Evolutionary conservation across 1,140 invertebrate genomes (phyloP), one percentile per base, ranked within the genome.

Genomic region (Drosophila lacteicornis): DNA sequence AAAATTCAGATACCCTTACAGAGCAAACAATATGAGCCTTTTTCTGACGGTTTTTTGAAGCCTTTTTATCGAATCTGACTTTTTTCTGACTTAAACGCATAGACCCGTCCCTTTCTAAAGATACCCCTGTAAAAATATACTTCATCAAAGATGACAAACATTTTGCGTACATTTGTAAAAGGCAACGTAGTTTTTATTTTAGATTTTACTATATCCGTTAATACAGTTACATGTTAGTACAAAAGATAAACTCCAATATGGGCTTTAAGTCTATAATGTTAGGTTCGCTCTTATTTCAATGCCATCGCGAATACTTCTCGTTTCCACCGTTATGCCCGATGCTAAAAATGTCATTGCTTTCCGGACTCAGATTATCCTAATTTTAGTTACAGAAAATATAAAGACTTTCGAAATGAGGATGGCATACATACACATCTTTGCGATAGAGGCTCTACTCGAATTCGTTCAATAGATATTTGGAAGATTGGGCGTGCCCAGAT

Each of bases 201-300:
- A 66, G 57, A 30, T 30, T 30, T 30, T 30, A 66, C 88, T 60
- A 80, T 66, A 75, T 80, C 27, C 42, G 65, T 75, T 19, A 70
- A 82, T 79, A 83, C 68, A 80, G 36, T 71, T 67, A 67, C 71
- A 47, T 70, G 84, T 88, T 90, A 88, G 84, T 88, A 88, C 53
- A 79, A 79, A 78, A 79, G 49, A 60, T 71, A 78, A 88, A 88
- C 81, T 80, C 55, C 57, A 80, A 74, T 68, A 66, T 71, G 65
- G 49, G 65, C 17, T 30, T 43, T 77, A 78, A 61, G 55, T 77
- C 66, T 79, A 60, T 74, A 50, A 68, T 57, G 38, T 79, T 79
- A 46, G 43, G 57, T 49, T 79, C 50, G 75, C 59, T 47, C 67
- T 59, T 43, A 58, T 43, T 77, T 67, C 49, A 78, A 78, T 77